A percentile compares a stretch with the other conserved stretches of the same genome.
phyloP scores from a whole-genome alignment of 2,888 invertebrate genomes.

The Drosophila neonasuta region DNA sequence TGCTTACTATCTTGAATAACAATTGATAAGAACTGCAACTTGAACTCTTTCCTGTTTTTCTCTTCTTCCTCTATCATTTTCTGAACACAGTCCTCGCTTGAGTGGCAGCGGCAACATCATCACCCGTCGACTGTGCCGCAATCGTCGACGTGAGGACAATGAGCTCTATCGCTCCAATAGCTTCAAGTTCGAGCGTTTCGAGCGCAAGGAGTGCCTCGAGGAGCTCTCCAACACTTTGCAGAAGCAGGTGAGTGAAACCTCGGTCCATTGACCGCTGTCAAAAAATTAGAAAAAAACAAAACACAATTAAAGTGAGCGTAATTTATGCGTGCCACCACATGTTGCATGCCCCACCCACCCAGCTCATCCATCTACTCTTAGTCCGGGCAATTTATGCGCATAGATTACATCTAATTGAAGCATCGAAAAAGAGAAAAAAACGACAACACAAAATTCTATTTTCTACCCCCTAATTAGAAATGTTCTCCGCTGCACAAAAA shows the following conservation, averaged over 20 bases:
- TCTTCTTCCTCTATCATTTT: not conserved
- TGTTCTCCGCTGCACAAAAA: constrained; percentile 49
- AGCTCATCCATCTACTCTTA: constrained; percentile 23
- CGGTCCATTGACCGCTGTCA: constrained; percentile 8
- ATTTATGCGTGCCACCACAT: constrained; percentile 63
- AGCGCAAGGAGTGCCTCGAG: constrained; percentile 87
- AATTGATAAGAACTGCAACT: constrained; percentile 5
- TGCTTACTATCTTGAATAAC: not conserved
- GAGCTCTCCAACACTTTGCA: constrained; percentile 84
- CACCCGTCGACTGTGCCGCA: constrained; percentile 89
- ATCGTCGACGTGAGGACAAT: constrained; percentile 89
- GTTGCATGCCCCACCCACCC: constrained; percentile 51
- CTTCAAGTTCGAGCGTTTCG: constrained; percentile 93
- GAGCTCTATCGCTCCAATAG: constrained; percentile 93
- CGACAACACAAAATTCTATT: not conserved
- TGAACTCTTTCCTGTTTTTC: not conserved
- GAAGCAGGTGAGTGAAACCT: constrained; percentile 86
- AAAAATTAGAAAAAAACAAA: not conserved
- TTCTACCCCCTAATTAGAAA: constrained; percentile 56
- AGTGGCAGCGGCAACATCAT: constrained; percentile 83
- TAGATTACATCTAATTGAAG: constrained; percentile 70
- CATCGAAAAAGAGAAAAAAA: constrained; percentile 39
- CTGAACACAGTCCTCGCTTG: constrained; percentile 76
- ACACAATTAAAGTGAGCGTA: constrained; percentile 35
- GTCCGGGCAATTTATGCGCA: constrained; percentile 67